Base-by-base conservation (phyloP, 2,888 invertebrate genomes). In the Thyatira batis region DNA sequence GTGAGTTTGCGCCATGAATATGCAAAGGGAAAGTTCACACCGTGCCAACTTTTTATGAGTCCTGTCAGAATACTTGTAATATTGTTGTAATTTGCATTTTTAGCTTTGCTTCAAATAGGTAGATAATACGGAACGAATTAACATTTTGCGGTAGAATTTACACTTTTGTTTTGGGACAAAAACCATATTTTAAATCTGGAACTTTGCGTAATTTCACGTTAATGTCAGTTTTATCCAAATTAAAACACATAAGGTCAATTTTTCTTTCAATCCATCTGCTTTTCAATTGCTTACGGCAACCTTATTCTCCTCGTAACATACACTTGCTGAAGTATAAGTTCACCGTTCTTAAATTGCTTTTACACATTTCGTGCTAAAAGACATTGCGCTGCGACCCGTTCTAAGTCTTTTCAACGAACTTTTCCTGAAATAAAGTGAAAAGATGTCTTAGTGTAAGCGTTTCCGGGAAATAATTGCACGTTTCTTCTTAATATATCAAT, bases 1-100 rank as follows among this genome's bases (percentile, higher is more conserved):
- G 82, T 84, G 85, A 86, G 84, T 87, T 87, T 82, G 70, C 76
- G 73, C 76, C 72, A 89, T 89, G 89, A 90, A 90, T 89, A 90
- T 89, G 85, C 89, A 89, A 87, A 83, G 77, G 74, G 76, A 79
- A 87, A 88, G 88, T 89, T 89, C 85, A 83, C 75, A 75, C 77
- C 73, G 78, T 72, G 78, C 77, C 73, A 85, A 84, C 81, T 86
- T 89, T 87, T 89, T 87, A 89, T 85, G 87, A 82, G 80, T 76
- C 78, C 81, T 87, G 87, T 86, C 81, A 82, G 79, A 80, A 80
- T 81, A 78, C 80, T 78, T 79, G 82, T 84, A 80, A 80, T 76
- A 75, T 79, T 82, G 82, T 80, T 76, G 76, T 79, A 81, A 85
- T 86, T 89, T 85, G 73, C 80, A 83, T 84, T 86, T 79, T 76